Evolutionary conservation across 2,888 invertebrate genomes (phyloP).

Genomic region (Philereme vetulata): DNA sequence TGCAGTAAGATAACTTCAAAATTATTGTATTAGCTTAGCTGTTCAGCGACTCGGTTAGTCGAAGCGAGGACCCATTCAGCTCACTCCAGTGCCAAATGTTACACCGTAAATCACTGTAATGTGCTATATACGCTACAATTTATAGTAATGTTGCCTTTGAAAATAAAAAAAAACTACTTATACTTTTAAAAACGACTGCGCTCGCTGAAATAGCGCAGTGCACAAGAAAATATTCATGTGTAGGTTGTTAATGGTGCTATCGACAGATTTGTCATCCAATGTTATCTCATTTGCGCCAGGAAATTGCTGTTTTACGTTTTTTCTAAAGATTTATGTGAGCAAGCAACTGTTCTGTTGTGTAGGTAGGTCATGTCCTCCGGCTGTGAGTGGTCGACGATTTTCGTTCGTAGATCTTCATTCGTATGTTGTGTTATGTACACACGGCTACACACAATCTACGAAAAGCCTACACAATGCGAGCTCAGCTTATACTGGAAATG

Average conservation of each 20-base stretch:
- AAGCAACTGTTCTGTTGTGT: slow-evolving; percentile 1
- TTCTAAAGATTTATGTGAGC: slow-evolving; percentile 10
- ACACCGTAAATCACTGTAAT: slow-evolving; percentile 60
- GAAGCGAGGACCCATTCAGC: slow-evolving; percentile 46
- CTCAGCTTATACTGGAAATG: too few species aligned
- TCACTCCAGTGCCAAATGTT: slow-evolving; percentile 62
- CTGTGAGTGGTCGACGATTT: neutral
- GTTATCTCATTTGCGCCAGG: slow-evolving; percentile 2
- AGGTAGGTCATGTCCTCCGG: slow-evolving; percentile 12
- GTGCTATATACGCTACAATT: slow-evolving; percentile 46
- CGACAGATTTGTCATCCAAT: slow-evolving; percentile 18
- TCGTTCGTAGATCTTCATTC: too few species aligned
- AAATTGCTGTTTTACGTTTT: neutral
- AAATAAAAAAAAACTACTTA: slow-evolving; percentile 34
- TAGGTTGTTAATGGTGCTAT: slow-evolving; percentile 16
- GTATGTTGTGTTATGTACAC: too few species aligned
- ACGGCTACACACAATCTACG: too few species aligned
- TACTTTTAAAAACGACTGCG: slow-evolving; percentile 32
- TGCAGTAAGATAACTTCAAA: slow-evolving; percentile 35
- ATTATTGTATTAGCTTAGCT: slow-evolving; percentile 35
- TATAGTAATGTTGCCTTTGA: slow-evolving; percentile 48
- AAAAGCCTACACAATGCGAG: too few species aligned
- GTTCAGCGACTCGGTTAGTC: slow-evolving; percentile 38
- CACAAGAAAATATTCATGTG: slow-evolving; percentile 32
- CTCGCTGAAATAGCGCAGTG: slow-evolving; percentile 36